phyloP scores from a whole-genome alignment of 1,140 invertebrate species.

The Drosophila navojoa region DNA sequence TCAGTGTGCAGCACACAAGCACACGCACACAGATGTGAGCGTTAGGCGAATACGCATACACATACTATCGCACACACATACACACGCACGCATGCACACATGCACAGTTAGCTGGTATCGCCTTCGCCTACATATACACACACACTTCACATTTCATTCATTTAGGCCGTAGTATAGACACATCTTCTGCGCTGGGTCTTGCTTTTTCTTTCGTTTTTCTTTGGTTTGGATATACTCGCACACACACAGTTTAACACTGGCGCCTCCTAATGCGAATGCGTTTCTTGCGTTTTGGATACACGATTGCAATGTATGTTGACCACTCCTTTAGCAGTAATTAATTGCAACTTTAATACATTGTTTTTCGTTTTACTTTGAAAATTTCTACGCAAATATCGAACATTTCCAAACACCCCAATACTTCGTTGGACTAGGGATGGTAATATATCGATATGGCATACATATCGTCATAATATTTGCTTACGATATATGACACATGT shows the following conservation, averaged over 20 bases:
- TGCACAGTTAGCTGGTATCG: conserved; percentile 31
- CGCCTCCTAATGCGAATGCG: conserved; percentile 6
- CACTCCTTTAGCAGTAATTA: conserved; percentile 30
- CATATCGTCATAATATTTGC: conserved; percentile 1
- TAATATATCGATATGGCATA: conserved; percentile 10
- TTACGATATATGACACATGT: conserved; percentile 7
- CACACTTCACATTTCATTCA: conserved; percentile 55
- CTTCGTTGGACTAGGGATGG: conserved; percentile 42
- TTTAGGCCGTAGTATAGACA: conserved; percentile 65
- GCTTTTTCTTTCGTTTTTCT: conserved; percentile 41
- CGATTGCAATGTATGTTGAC: conserved; percentile 17
- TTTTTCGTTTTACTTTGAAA: conserved; percentile 43
- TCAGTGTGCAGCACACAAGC: conserved; percentile 69
- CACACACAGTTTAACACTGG: neutral
- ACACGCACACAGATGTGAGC: conserved; percentile 35
- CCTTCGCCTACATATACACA: conserved; percentile 50
- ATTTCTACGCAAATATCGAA: conserved; percentile 68
- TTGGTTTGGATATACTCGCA: conserved; percentile 19
- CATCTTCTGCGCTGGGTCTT: conserved; percentile 51
- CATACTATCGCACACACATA: conserved; percentile 49
- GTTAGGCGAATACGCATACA: conserved; percentile 49
- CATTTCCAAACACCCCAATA: conserved; percentile 70
- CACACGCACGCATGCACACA: conserved; percentile 24
- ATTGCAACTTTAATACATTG: conserved; percentile 44
- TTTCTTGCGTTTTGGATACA: conserved; percentile 22